Conservation (phyloP, 2,113 vertebrate genomes). For the Otus sunia region DNA sequence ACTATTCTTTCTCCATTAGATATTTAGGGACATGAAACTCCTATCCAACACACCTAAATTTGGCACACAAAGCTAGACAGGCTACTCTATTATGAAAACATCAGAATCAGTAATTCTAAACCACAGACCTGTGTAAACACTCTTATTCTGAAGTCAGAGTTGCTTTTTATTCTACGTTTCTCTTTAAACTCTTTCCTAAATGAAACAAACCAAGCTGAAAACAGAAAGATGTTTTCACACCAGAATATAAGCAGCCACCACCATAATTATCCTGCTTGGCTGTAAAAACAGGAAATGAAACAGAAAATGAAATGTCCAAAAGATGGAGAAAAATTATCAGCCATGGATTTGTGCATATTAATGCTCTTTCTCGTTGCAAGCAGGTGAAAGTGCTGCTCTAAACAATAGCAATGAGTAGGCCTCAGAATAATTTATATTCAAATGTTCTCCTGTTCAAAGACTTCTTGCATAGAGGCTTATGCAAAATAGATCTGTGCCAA, state of each 20-base stretch:
- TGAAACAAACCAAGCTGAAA: not conserved
- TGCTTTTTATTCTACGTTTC: not conserved
- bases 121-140: not conserved
- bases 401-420: not conserved
- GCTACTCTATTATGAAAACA: not conserved
- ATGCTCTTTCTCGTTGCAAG: not conserved
- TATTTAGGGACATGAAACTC: not conserved
- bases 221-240: not conserved
- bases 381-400: not conserved
- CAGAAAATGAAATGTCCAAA: not conserved
- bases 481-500: not conserved
- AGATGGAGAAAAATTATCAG: not conserved
- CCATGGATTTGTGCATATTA: not conserved
- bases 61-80: not conserved
- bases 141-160: not conserved
- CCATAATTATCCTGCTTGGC: not conserved
- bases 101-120: not conserved
- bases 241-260: not conserved
- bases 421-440: conserved; percentile 22
- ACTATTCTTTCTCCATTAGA: not conserved
- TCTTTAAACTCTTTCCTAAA: not conserved
- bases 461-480: conserved; percentile 19
- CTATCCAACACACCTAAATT: not conserved
- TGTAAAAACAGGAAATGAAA: not conserved
- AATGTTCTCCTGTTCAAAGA: not conserved